Evolutionary conservation across 2,113 vertebrate genomes (phyloP), one percentile per base, ranked within the genome.

Genomic region (Paracanthobrama guichenoti): DNA sequence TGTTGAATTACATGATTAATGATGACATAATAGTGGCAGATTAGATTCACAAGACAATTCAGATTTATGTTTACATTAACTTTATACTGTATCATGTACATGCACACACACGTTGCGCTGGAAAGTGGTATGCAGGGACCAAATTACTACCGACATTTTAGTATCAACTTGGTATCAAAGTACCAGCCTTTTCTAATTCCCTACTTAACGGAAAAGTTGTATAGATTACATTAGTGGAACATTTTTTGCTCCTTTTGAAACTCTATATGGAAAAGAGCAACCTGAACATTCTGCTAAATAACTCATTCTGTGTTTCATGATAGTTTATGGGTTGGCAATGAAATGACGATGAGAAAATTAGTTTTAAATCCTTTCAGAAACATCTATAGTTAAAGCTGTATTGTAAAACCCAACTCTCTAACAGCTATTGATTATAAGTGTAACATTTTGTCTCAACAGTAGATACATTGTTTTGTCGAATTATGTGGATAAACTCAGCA

Each of bases 401-500:
- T 18, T 28, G 72, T 55, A 28, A 75, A 74, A 73, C 35, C 31
- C 12, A 24, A 73, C 18, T 82, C 39, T 82, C 24, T 50, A 9
- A 66, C 67, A 80, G 82, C 82, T 89, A 87, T 88, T 86, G 78
- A 91, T 91, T 90, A 86, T 88, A 88, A 92, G 91, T 90, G 89
- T 93, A 92, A 92, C 92, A 92, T 91, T 92, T 72, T 92, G 93
- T 91, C 89, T 90, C 91, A 44, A 91, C 92, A 91, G 89, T 77
- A 53, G 89, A 86, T 91, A 93, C 93, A 93, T 93, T 92, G 16
- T 67, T 91, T 94, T 93, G 93, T 92, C 90, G 92, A 91, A 90
- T 90, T 91, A 93, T 94, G 94, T 94, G 93, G 91, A 93, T 93
- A 92, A 90, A 89, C 90, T 90, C 88, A 44, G 90, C 85, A 93